These are phyloP conservation scores for Cyprinodon diabolis DNA, from an alignment of 2,797 vertebrate species.

Conservation along the genomic window DNA sequence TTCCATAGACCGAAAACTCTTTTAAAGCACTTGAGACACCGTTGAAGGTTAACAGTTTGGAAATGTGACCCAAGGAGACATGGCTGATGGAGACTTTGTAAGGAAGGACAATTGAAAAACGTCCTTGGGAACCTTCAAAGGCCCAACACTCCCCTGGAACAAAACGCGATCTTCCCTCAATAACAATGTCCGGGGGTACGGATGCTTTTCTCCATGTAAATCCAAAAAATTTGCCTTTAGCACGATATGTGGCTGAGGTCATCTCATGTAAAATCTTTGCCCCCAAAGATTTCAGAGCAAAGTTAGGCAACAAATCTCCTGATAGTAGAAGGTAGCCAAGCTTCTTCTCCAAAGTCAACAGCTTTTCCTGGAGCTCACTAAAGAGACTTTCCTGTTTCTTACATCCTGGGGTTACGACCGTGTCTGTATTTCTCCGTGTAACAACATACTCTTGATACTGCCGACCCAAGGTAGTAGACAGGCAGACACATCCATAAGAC, in stretches of 20 bases:
- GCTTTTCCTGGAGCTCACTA: too few relatives aligned
- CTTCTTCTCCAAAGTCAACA: neutral
- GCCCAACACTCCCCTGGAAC: neutral
- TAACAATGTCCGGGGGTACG: neutral
- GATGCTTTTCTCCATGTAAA: accelerated
- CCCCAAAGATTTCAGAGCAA: neutral
- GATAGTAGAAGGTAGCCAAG: neutral
- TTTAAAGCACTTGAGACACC: neutral
- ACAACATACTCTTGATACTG: neutral
- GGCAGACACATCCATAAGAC: too few relatives aligned
- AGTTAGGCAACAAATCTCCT: neutral
- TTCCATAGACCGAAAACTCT: neutral
- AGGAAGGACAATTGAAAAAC: neutral
- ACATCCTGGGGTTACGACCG: neutral
- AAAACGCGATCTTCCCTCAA: neutral
- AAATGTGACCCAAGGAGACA: neutral
- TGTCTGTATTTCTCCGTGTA: too few relatives aligned
- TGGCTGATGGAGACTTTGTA: neutral
- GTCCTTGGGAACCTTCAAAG: neutral
- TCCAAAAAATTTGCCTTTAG: neutral
- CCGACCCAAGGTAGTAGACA: neutral
- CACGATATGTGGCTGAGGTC: neutral
- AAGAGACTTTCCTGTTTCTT: neutral
- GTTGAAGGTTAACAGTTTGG: neutral
- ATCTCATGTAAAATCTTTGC: neutral